Evolutionary conservation across 2,888 invertebrate genomes (phyloP).

Genomic region (Nipponacmea schrenckii): DNA sequence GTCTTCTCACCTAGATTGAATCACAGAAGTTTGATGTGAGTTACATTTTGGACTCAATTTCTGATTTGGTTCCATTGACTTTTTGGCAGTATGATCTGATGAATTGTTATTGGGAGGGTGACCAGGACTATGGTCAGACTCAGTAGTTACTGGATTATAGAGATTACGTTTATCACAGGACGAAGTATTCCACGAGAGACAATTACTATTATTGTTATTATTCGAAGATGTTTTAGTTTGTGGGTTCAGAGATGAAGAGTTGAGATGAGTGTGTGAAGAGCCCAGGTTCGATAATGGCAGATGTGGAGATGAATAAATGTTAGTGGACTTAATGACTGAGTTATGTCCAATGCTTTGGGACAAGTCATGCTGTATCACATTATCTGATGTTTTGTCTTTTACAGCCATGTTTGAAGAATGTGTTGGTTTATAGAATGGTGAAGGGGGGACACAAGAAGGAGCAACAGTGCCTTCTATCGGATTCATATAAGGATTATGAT

Average conservation of each 20-base stretch:
- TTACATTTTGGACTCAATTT: constrained; percentile 51
- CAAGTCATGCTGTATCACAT: background rate
- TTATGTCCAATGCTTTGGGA: constrained; percentile 38
- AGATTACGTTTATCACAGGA: constrained; percentile 14
- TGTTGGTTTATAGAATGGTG: constrained; percentile 44
- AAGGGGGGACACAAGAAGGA: constrained; percentile 41
- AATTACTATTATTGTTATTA: constrained; percentile 3
- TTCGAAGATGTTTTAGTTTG: constrained; percentile 5
- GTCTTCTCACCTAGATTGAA: constrained; percentile 49
- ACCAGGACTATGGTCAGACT: constrained; percentile 35
- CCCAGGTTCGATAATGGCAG: background rate
- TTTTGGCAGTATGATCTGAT: constrained; percentile 34
- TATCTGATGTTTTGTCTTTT: constrained; percentile 12
- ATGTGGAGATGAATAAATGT: background rate
- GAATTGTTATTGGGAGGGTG: constrained; percentile 31
- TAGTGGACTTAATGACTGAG: constrained; percentile 48
- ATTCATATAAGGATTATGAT: constrained; percentile 41
- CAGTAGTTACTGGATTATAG: background rate
- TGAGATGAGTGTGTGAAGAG: constrained; percentile 10
- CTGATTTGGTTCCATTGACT: constrained; percentile 32
- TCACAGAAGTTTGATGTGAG: constrained; percentile 57
- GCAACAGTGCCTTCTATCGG: constrained; percentile 44
- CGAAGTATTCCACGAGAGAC: constrained; percentile 5
- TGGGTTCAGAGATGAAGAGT: background rate
- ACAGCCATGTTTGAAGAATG: constrained; percentile 24